These are phyloP conservation scores for Thaleichthys pacificus DNA, from an alignment of 2,797 vertebrate genomes.

Conservation along the genomic window DNA sequence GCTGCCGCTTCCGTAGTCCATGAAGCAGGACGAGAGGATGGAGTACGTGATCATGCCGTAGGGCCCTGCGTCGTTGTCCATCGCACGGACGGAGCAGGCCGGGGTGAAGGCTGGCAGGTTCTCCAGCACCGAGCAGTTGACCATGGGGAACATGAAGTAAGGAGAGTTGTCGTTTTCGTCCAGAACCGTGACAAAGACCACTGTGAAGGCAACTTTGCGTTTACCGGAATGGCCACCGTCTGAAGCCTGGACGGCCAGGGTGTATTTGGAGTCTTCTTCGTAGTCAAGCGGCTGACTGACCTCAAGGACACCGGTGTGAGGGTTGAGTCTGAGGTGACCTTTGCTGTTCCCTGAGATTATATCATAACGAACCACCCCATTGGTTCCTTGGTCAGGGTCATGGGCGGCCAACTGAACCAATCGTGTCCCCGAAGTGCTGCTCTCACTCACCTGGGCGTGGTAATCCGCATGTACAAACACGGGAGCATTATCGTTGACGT, in stretches of 20 bases:
- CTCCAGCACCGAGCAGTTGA: slow-evolving; percentile 82
- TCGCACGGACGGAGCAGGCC: slow-evolving; percentile 79
- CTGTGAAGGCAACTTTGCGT: slow-evolving; percentile 77
- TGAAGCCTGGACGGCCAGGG: slow-evolving; percentile 81
- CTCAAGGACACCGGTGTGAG: slow-evolving; percentile 78
- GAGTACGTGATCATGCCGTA: slow-evolving; percentile 88
- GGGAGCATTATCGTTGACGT: slow-evolving; percentile 88
- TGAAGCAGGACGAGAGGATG: slow-evolving; percentile 81
- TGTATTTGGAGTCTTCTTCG: slow-evolving; percentile 80
- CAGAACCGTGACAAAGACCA: slow-evolving; percentile 77
- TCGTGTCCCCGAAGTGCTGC: slow-evolving; percentile 69
- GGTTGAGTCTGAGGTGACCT: slow-evolving; percentile 78
- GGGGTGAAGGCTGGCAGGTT: slow-evolving; percentile 83
- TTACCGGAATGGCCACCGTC: slow-evolving; percentile 68
- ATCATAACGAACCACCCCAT: slow-evolving; percentile 78
- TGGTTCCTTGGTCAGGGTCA: slow-evolving; percentile 79
- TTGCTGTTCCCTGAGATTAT: slow-evolving; percentile 85
- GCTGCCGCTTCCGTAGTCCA: slow-evolving; percentile 67
- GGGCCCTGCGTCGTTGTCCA: slow-evolving; percentile 85
- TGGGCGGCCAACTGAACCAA: slow-evolving; percentile 78
- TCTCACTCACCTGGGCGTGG: slow-evolving; percentile 80
- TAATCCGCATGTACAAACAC: slow-evolving; percentile 79
- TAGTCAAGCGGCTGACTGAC: slow-evolving; percentile 82
- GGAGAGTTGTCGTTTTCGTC: slow-evolving; percentile 93
- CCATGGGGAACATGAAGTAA: slow-evolving; percentile 80